Evolutionary conservation across 2,888 invertebrate genomes (phyloP).

Genomic region (Aricia artaxerxes): DNA sequence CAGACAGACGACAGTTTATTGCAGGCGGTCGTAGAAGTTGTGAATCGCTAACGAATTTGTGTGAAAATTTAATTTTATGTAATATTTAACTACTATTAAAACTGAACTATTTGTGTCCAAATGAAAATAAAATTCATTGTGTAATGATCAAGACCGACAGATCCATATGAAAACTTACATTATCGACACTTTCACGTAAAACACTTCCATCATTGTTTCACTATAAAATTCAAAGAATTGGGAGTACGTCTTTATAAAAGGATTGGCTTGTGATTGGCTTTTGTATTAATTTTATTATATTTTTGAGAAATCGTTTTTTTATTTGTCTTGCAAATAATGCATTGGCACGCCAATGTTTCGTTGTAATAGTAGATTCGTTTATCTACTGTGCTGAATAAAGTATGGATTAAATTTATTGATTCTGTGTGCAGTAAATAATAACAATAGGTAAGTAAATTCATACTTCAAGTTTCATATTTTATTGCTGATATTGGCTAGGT

Average conservation of each 20-base stretch:
- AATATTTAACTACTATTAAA: background rate
- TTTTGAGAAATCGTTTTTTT: background rate
- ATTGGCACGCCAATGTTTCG: background rate
- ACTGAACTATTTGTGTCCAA: background rate
- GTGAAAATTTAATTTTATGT: slow-evolving; percentile 32
- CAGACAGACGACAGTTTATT: slow-evolving; percentile 27
- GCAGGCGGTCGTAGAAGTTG: slow-evolving; percentile 27
- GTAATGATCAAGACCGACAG: background rate
- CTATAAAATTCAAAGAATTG: slow-evolving; percentile 37
- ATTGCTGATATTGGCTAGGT: background rate
- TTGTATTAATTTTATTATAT: slow-evolving; percentile 1
- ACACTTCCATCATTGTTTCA: slow-evolving; percentile 42
- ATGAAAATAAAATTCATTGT: background rate
- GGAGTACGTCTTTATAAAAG: slow-evolving; percentile 31
- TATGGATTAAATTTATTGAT: slow-evolving; percentile 21
- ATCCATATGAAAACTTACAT: background rate
- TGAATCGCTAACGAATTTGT: slow-evolving; percentile 20
- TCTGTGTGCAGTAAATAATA: slow-evolving; percentile 5
- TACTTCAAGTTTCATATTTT: background rate
- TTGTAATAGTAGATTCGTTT: background rate
- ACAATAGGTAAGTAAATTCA: background rate
- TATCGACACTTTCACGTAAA: slow-evolving; percentile 42
- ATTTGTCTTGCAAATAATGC: background rate
- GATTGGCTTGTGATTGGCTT: slow-evolving; percentile 25
- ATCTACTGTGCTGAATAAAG: background rate